Conservation (phyloP, 2,797 vertebrate species). For the Premnoplex brunnescens region DNA sequence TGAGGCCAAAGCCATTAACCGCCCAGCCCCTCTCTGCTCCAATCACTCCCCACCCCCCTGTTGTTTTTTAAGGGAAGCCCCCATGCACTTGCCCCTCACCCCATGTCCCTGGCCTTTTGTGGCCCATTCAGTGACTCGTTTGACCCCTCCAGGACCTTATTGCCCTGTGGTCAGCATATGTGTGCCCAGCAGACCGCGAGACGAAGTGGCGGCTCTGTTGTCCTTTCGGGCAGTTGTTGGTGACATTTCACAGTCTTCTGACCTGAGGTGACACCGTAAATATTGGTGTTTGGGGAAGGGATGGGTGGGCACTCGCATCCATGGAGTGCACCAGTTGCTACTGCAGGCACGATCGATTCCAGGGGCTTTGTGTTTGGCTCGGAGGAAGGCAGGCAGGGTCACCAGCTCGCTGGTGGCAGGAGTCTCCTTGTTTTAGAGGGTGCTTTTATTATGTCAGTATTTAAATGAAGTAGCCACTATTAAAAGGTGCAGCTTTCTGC, state of each 20-base stretch:
- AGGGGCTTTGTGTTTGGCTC: slow-evolving; percentile 1
- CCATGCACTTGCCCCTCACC: slow-evolving; percentile 59
- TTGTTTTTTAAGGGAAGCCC: neutral
- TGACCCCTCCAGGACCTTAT: slow-evolving; percentile 67
- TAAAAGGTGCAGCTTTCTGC: neutral
- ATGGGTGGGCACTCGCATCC: neutral
- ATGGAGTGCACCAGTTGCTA: neutral
- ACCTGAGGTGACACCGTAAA: slow-evolving; percentile 53
- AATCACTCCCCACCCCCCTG: slow-evolving; percentile 62
- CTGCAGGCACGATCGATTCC: neutral
- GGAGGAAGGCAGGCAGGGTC: neutral
- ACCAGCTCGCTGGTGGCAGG: neutral
- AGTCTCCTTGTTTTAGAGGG: neutral
- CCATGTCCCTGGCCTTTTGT: slow-evolving; percentile 52
- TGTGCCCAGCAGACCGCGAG: slow-evolving; percentile 73
- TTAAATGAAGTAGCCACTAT: neutral
- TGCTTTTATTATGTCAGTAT: neutral
- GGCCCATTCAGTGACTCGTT: slow-evolving; percentile 76
- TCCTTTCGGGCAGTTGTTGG: slow-evolving; percentile 22
- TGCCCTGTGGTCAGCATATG: slow-evolving; percentile 63
- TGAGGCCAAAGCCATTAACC: slow-evolving; percentile 70
- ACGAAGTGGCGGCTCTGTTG: slow-evolving; percentile 13
- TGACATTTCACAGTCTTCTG: slow-evolving; percentile 61
- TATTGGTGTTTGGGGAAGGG: neutral
- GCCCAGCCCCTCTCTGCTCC: slow-evolving; percentile 61